A percentile compares a stretch with the other conserved stretches of the same genome.
Evolutionary conservation across 2,113 vertebrate species (phyloP).

Genomic region (Semnornis frantzii): DNA sequence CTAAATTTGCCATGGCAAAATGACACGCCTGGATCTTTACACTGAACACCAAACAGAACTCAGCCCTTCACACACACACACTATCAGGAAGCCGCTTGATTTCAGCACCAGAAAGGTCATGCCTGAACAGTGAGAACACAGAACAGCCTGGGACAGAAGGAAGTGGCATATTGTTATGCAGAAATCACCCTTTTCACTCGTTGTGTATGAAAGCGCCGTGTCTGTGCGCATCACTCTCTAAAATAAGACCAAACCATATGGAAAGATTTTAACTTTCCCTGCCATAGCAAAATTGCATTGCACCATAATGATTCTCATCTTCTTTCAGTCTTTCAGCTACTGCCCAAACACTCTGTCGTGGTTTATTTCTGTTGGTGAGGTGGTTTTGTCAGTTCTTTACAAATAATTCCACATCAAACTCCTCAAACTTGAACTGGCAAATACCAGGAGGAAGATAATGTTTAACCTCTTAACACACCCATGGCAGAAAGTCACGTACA

Average conservation of each 20-base stretch:
- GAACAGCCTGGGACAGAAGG: not conserved
- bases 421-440: not conserved
- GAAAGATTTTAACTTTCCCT: conserved; percentile 13
- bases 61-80: not conserved
- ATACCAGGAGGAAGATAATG: not conserved
- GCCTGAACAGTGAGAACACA: conserved; percentile 21
- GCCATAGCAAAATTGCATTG: not conserved
- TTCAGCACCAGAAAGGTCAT: conserved; percentile 50
- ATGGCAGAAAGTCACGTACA: not conserved
- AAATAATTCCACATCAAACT: not conserved
- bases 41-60: conserved; percentile 3
- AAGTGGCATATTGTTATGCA: conserved; percentile 22
- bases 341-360: not conserved
- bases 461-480: not conserved
- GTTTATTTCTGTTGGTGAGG: not conserved
- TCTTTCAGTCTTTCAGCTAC: not conserved
- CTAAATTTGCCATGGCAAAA: conserved; percentile 36
- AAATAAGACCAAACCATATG: conserved; percentile 44
- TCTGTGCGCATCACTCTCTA: conserved; percentile 4
- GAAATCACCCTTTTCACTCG: conserved; percentile 24
- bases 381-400: not conserved
- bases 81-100: conserved; percentile 9
- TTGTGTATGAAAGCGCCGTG: conserved; percentile 1
- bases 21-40: not conserved
- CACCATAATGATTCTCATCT: not conserved